phyloP scores from a whole-genome alignment of 2,797 vertebrate genomes.

The Pangasius djambal region DNA sequence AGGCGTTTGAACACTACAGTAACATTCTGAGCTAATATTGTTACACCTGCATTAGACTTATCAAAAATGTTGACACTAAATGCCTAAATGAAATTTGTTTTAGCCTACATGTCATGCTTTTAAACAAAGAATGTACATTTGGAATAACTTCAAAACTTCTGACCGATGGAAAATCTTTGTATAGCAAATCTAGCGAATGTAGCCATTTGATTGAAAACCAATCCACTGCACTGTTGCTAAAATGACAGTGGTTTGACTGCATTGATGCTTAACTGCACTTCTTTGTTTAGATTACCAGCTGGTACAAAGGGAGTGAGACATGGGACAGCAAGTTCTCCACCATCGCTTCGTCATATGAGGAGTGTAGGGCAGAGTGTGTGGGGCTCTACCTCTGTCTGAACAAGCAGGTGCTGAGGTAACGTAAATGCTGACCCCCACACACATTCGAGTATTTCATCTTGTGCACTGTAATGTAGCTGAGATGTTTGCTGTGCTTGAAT shows the following conservation, averaged over 20 bases:
- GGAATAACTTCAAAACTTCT: neutral
- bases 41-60: neutral
- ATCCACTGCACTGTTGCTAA: neutral
- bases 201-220: neutral
- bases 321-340: conserved; percentile 95
- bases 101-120: neutral
- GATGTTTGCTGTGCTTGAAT: conserved; percentile 9
- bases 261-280: neutral
- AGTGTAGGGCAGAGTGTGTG: conserved; percentile 90
- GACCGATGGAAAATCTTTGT: neutral
- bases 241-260: neutral
- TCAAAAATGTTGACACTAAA: neutral
- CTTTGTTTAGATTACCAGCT: conserved; percentile 80
- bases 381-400: conserved; percentile 90
- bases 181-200: neutral
- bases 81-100: neutral
- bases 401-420: conserved; percentile 83
- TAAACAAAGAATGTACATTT: neutral
- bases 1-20: neutral
- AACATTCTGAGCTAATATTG: neutral
- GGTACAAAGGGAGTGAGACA: conserved; percentile 88
- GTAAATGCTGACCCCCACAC: neutral
- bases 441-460: neutral
- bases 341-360: conserved; percentile 89
- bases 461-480: neutral